Conservation (phyloP, 2,797 vertebrate species). For the Hyperoplus lanceolatus region DNA sequence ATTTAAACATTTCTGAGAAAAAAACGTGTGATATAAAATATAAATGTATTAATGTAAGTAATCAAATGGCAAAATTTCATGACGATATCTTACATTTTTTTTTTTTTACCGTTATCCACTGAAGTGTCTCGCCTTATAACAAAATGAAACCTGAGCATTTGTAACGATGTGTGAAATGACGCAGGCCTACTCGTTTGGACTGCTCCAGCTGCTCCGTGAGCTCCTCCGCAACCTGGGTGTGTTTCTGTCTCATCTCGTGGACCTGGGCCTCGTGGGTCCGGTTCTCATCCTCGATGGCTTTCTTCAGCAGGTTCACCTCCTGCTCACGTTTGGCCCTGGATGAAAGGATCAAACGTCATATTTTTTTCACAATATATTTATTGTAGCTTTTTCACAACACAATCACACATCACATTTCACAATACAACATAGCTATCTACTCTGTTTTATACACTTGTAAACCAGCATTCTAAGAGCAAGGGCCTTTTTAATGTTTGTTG, state of each 20-base stretch:
- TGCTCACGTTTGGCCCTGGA: conserved; percentile 94
- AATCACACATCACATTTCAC: neutral
- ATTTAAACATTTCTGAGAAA: no score
- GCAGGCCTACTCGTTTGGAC: conserved; percentile 89
- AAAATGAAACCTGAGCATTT: neutral
- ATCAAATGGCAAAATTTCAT: no score
- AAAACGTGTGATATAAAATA: no score
- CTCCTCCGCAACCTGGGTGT: conserved; percentile 93
- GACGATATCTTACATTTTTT: no score
- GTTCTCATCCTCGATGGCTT: conserved; percentile 93
- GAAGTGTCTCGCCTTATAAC: no score
- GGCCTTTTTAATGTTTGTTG: neutral
- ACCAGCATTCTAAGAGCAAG: neutral
- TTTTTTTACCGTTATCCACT: no score
- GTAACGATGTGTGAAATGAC: neutral
- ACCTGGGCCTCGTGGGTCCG: conserved; percentile 92
- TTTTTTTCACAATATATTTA: no score
- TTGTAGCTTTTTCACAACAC: no score
- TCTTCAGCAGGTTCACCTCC: conserved; percentile 93
- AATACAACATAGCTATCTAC: neutral
- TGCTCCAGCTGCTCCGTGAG: conserved; percentile 96
- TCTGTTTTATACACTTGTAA: neutral
- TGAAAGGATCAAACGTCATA: neutral
- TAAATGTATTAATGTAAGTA: no score
- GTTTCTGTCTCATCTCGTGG: conserved; percentile 97